Conservation (phyloP, 2,888 invertebrate species). For the Trachelus iudaicus region DNA sequence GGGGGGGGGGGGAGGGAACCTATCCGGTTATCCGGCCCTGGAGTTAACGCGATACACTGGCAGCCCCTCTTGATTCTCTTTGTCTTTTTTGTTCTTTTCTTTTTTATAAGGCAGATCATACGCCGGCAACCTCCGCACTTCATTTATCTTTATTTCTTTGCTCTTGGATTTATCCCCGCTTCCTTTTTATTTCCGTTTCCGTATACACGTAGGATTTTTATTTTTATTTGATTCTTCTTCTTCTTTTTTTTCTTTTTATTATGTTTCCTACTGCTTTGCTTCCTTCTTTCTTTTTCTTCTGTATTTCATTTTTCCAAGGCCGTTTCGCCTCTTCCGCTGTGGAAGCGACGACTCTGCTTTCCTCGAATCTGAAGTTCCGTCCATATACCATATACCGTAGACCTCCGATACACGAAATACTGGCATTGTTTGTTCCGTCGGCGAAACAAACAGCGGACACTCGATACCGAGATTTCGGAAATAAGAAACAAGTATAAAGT, state of each 20-base stretch:
- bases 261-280: constrained; percentile 2
- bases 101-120: no score
- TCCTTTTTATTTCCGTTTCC: constrained; percentile 25
- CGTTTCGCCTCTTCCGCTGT: neutral
- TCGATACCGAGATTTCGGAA: neutral
- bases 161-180: constrained; percentile 24
- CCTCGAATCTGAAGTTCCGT: neutral
- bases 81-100: neutral
- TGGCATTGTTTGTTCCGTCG: neutral
- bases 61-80: constrained; percentile 13
- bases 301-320: neutral
- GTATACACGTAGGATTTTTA: neutral
- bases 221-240: neutral
- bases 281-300: neutral
- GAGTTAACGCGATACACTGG: constrained; percentile 7
- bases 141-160: no score
- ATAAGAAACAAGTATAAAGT: neutral
- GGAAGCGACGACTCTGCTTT: neutral
- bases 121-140: no score
- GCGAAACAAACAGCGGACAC: neutral
- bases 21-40: constrained; percentile 4
- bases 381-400: neutral
- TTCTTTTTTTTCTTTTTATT: no score
- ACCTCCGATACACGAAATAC: neutral
- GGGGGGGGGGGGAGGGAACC: no score